Percentiles rank a stretch among this genome's conserved stretches.
These are phyloP conservation scores for Sicus ferrugineus DNA, from an alignment of 2,888 invertebrate genomes.

Conservation along the genomic window DNA sequence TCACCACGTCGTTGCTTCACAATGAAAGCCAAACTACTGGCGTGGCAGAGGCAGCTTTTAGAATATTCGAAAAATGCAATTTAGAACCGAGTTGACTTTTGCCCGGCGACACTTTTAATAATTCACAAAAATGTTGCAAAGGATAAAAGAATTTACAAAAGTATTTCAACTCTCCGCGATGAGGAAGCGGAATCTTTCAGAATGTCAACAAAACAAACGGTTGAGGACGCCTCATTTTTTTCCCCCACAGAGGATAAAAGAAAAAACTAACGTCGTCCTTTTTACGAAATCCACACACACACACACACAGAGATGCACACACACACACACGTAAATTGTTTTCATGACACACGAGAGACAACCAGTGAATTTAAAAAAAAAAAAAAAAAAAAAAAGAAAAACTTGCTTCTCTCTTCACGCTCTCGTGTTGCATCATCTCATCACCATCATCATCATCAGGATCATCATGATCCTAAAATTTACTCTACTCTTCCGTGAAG, in stretches of 20 bases:
- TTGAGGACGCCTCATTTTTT: neutral
- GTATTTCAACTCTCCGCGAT: neutral
- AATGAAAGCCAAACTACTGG: neutral
- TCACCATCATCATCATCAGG: too few relatives aligned
- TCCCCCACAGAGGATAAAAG: too few relatives aligned
- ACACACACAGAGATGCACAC: neutral
- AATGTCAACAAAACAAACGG: slow-evolving; percentile 18
- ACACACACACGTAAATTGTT: neutral
- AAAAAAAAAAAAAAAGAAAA: neutral
- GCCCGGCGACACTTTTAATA: slow-evolving; percentile 26
- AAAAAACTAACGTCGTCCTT: neutral
- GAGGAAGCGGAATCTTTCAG: neutral
- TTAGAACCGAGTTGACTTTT: slow-evolving; percentile 30
- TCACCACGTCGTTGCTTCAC: neutral
- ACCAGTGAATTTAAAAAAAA: slow-evolving; percentile 19
- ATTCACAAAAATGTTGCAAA: slow-evolving; percentile 20
- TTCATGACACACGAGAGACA: slow-evolving; percentile 21
- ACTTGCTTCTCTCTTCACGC: neutral
- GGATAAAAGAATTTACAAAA: slow-evolving; percentile 6
- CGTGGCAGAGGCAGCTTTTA: neutral
- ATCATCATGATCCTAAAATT: too few relatives aligned
- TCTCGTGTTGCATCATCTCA: too few relatives aligned
- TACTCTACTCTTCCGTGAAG: too few relatives aligned
- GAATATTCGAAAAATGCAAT: slow-evolving; percentile 32
- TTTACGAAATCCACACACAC: neutral